Base-by-base conservation (phyloP, 2,888 invertebrate genomes). In the Bembecia ichneumoniformis region DNA sequence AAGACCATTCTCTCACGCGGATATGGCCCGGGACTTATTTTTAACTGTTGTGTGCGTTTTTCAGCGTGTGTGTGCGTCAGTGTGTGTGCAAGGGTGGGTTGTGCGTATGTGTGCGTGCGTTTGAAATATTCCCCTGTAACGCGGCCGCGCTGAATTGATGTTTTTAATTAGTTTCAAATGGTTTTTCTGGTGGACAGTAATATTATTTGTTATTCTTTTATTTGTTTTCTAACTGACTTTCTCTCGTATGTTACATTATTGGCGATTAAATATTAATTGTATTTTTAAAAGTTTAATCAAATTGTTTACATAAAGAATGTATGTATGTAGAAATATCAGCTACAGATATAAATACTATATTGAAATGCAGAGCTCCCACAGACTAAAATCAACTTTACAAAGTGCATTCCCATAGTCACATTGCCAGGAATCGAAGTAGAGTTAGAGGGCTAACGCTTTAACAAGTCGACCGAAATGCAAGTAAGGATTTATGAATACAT, bases 91-190 rank as follows among this genome's bases (percentile, higher is more conserved):
- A 63, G 64, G 57, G 64, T 64, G 69, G 71, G 70, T 43, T 44
- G 51, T 56, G 66, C 58, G 66, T 62, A 62, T 73, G 78, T 78
- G 80, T 82, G 82, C 64, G 79, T 78, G 75, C 69, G 75, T 79
- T 77, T 82, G 81, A 84, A 80, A 82, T 82, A 82, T 80, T 77
- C 81, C 77, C 80, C 78, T 74, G 78, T 74, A 76, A 71, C 73
- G 69, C 63, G 62, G 73, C 28, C 67, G 72, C 74, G 64, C 73
- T 73, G 79, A 86, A 83, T 86, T 84, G 86, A 86, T 86, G 84
- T 84, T 86, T 84, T 86, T 86, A 86, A 86, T 86, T 86, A 86
- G 86, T 84, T 82, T 77, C 73, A 77, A 81, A 79, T 76, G 81
- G 73, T 82, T 83, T 28, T 84, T 82, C 77, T 81, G 77, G 74